Evolutionary conservation across 2,113 vertebrate species (phyloP).

Genomic region (Tupaia chinensis): DNA sequence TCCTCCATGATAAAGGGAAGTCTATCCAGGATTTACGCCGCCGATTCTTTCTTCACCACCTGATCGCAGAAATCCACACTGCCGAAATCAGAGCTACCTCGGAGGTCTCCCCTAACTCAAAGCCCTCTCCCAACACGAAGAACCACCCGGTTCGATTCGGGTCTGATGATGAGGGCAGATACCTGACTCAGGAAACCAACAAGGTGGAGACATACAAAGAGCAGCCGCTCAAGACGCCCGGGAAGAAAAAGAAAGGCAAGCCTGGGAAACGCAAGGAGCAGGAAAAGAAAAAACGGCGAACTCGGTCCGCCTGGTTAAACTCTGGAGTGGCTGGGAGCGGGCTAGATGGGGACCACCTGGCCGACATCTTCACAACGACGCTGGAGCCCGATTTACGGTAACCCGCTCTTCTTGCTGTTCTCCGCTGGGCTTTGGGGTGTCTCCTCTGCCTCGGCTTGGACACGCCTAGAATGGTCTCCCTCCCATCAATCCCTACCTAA

Average conservation of each 20-base stretch:
- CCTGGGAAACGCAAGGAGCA: slow-evolving; percentile 94
- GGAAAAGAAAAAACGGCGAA: slow-evolving; percentile 94
- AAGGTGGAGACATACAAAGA: slow-evolving; percentile 95
- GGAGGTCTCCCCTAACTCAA: slow-evolving; percentile 90
- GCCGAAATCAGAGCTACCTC: slow-evolving; percentile 90
- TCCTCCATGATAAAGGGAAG: slow-evolving; percentile 97
- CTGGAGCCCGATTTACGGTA: slow-evolving; percentile 84
- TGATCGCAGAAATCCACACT: slow-evolving; percentile 96
- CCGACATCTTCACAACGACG: slow-evolving; percentile 79
- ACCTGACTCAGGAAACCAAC: slow-evolving; percentile 96
- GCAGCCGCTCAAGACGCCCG: slow-evolving; percentile 87
- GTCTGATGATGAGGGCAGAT: slow-evolving; percentile 89
- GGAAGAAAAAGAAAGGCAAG: slow-evolving; percentile 95
- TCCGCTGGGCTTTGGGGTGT: background rate
- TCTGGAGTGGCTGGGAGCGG: slow-evolving; percentile 74
- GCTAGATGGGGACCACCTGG: slow-evolving; percentile 81
- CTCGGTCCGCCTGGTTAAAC: slow-evolving; percentile 87
- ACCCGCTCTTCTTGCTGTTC: background rate
- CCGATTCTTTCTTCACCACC: slow-evolving; percentile 93
- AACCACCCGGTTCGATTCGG: slow-evolving; percentile 91
- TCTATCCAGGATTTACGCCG: slow-evolving; percentile 94
- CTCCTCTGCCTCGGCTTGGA: background rate
- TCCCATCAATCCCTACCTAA: background rate
- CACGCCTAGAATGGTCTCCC: background rate
- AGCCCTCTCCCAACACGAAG: slow-evolving; percentile 93